Percentiles rank a stretch among this genome's conserved stretches.
Conservation (phyloP, 1,140 invertebrate species). For the Aphelenchoides besseyi region DNA sequence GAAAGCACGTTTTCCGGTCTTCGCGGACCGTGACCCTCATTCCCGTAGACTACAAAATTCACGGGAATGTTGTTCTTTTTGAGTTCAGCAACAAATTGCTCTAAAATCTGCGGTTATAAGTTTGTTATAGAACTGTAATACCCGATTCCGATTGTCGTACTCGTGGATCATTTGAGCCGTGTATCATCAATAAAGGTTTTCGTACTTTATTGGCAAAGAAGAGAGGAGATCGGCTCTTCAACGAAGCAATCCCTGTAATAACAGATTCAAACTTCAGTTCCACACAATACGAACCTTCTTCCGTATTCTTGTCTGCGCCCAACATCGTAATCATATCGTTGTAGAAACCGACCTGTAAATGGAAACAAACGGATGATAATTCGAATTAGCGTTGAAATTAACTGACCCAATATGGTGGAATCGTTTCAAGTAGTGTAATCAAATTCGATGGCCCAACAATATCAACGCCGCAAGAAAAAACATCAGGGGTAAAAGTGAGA, state of each 20-base stretch:
- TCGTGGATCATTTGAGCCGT: conserved; percentile 50
- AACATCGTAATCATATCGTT: conserved; percentile 61
- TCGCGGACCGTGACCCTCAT: conserved; percentile 47
- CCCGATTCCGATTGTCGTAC: conserved; percentile 52
- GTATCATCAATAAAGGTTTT: conserved; percentile 50
- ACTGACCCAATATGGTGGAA: conserved; percentile 59
- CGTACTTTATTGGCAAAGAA: conserved; percentile 51
- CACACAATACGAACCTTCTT: conserved; percentile 32
- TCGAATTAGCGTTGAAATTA: background rate
- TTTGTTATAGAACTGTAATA: conserved; percentile 18
- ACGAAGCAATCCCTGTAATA: conserved; percentile 31
- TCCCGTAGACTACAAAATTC: conserved; percentile 51
- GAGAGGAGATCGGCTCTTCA: conserved; percentile 50
- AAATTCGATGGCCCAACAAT: conserved; percentile 61
- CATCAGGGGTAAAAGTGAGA: conserved; percentile 61
- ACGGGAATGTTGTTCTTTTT: conserved; percentile 53
- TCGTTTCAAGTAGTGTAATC: conserved; percentile 59
- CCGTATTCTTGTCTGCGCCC: conserved; percentile 55
- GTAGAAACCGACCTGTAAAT: conserved; percentile 46
- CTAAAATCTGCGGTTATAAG: conserved; percentile 28
- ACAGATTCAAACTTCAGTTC: background rate
- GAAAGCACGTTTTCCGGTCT: conserved; percentile 48
- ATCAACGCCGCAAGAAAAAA: conserved; percentile 61
- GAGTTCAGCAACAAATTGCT: conserved; percentile 58
- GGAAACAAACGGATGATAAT: background rate